These are phyloP conservation scores for Euphydryas editha DNA, from an alignment of 2,888 invertebrate genomes.

Conservation along the genomic window DNA sequence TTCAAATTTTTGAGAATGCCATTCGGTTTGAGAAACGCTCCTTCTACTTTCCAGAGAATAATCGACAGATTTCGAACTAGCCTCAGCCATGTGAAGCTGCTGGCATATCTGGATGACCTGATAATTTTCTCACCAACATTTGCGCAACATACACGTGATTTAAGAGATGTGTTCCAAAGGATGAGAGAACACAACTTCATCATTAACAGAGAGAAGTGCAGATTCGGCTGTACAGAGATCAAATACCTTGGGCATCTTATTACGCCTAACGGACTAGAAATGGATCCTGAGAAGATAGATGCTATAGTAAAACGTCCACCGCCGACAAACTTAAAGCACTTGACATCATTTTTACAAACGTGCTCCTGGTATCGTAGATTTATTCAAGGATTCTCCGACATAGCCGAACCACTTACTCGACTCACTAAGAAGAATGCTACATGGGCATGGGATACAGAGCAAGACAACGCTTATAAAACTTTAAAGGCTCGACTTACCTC, in stretches of 20 bases:
- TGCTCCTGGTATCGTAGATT: conserved; percentile 38
- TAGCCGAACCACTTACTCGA: conserved; percentile 42
- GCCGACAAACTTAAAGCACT: conserved; percentile 39
- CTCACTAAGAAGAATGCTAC: conserved; percentile 34
- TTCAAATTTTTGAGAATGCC: conserved; percentile 53
- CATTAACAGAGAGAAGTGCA: conserved; percentile 42
- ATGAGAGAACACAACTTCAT: conserved; percentile 38
- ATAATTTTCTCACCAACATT: conserved; percentile 47
- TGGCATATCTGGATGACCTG: conserved; percentile 51
- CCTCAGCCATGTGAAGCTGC: neutral
- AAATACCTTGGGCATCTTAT: conserved; percentile 46
- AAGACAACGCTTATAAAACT: conserved; percentile 40
- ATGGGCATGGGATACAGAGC: conserved; percentile 46
- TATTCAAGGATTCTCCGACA: conserved; percentile 32
- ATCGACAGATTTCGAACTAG: conserved; percentile 48
- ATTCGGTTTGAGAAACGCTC: no score
- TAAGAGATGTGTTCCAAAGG: conserved; percentile 38
- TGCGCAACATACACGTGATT: conserved; percentile 45
- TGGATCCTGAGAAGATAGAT: neutral
- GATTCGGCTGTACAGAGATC: conserved; percentile 39
- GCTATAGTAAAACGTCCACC: neutral
- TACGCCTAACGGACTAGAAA: neutral
- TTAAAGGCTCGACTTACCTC: conserved; percentile 42
- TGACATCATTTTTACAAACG: conserved; percentile 36
- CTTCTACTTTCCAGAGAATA: conserved; percentile 51